A percentile compares a stretch with the other conserved stretches of the same genome.
Evolutionary conservation across 1,140 invertebrate species (phyloP).

Genomic region (Eupristina koningsbergeri): DNA sequence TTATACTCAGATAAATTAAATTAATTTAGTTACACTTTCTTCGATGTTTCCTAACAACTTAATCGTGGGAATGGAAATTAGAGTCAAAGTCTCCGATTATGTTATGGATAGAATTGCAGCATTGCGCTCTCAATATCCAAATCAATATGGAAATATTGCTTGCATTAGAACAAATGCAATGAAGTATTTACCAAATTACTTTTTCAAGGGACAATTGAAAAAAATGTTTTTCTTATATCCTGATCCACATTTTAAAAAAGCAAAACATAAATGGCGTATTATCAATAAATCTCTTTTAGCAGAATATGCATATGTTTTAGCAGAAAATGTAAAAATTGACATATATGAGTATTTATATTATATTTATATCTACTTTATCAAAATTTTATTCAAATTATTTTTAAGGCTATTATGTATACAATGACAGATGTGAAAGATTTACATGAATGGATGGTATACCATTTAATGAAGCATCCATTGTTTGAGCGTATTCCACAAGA

Average conservation of each 20-base stretch:
- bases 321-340: slow-evolving; percentile 79
- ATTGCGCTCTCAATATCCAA: slow-evolving; percentile 83
- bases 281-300: slow-evolving; percentile 93
- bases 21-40: slow-evolving; percentile 85
- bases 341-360: not conserved
- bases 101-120: slow-evolving; percentile 95
- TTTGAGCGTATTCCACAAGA: slow-evolving; percentile 85
- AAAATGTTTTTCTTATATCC: slow-evolving; percentile 99
- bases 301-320: slow-evolving; percentile 96
- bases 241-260: slow-evolving; percentile 99
- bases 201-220: slow-evolving; percentile 93
- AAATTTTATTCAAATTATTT: slow-evolving; percentile 54
- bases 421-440: slow-evolving; percentile 98
- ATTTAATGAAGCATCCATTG: slow-evolving; percentile 93
- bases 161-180: slow-evolving; percentile 98
- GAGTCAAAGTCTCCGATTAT: slow-evolving; percentile 98
- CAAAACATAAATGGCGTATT: slow-evolving; percentile 99
- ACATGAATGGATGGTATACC: slow-evolving; percentile 96
- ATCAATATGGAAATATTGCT: slow-evolving; percentile 93
- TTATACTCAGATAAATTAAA: slow-evolving; percentile 42
- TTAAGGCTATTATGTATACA: slow-evolving; percentile 92
- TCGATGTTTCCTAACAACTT: slow-evolving; percentile 91
- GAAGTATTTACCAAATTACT: slow-evolving; percentile 99
- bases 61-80: slow-evolving; percentile 97
- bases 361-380: not conserved